Conservation (phyloP, 2,888 invertebrate species). For the Pecten maximus region DNA sequence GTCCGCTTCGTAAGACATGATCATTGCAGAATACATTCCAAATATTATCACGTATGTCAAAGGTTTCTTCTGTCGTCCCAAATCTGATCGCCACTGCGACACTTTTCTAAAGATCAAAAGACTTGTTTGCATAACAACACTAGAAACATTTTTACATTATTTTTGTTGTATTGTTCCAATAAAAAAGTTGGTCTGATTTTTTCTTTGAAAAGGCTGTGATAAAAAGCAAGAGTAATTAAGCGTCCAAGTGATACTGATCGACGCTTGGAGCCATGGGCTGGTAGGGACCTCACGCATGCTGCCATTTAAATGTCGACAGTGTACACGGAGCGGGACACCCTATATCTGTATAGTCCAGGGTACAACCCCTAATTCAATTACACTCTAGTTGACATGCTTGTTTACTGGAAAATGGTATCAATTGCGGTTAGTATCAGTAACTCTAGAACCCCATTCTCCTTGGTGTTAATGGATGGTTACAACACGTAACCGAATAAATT, state of each 20-base stretch:
- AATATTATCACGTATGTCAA: background rate
- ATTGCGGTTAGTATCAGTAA: too few relatives aligned
- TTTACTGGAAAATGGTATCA: background rate
- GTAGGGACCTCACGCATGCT: background rate
- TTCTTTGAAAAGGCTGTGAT: background rate
- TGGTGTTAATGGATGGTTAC: too few relatives aligned
- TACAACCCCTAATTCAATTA: background rate
- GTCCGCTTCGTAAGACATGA: background rate
- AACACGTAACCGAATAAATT: too few relatives aligned
- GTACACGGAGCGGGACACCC: background rate
- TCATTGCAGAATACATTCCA: background rate
- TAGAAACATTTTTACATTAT: background rate
- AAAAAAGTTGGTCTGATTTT: slow-evolving; percentile 17
- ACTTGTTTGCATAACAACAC: slow-evolving; percentile 5
- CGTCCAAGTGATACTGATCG: slow-evolving; percentile 9
- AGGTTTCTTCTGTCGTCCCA: background rate
- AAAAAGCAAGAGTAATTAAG: slow-evolving; percentile 30
- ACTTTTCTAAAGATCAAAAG: slow-evolving; percentile 6
- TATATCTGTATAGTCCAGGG: background rate
- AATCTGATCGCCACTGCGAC: background rate
- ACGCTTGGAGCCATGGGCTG: background rate
- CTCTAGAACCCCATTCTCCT: too few relatives aligned
- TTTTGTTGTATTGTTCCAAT: background rate
- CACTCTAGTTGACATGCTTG: background rate
- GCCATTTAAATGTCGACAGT: background rate